Evolutionary conservation across 2,797 vertebrate species (phyloP), one percentile per base, ranked within the genome.

Genomic region (Toxotes lorentzi): DNA sequence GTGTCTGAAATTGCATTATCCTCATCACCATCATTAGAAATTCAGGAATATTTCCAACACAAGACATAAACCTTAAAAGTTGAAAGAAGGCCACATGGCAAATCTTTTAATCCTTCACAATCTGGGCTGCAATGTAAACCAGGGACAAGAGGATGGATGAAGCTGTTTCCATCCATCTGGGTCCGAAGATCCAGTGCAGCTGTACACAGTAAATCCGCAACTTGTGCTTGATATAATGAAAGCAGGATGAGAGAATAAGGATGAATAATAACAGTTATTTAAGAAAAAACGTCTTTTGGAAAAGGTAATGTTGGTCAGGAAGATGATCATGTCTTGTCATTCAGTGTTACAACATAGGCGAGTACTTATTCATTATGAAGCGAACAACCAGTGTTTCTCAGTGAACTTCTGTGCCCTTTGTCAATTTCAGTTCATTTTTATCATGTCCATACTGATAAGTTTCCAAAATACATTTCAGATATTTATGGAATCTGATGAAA

Each of bases 41-140:
- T 12, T 43, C 53, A 9, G 54, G 27, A 43, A 47, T 40, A 71
- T 83, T 70, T 79, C 61, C 78, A 78, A 80, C 63, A 68, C 45
- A 30, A 79, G 69, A 74, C 71, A 35, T 47, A 45, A 78, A 78
- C 67, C 79, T 86, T 81, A 51, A 68, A 79, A 70, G 73, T 61
- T 63, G 70, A 83, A 79, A 85, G 76, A 82, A 84, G 75, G 78
- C 77, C 86, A 83, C 79, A 75, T 77, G 76, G 81, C 56, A 90
- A 90, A 89, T 90, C 86, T 83, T 82, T 90, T 88, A 89, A 91
- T 91, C 85, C 73, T 59, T 74, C 24, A 60, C 86, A 88, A 89
- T 90, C 84, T 87, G 84, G 59, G 47, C 70, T 78, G 40, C 72
- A 62, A 78, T 56, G 47, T 86, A 76, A 84, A 85, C 78, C 76